Evolutionary conservation across 2,888 invertebrate species (phyloP).

Genomic region (Germaria angustata): DNA sequence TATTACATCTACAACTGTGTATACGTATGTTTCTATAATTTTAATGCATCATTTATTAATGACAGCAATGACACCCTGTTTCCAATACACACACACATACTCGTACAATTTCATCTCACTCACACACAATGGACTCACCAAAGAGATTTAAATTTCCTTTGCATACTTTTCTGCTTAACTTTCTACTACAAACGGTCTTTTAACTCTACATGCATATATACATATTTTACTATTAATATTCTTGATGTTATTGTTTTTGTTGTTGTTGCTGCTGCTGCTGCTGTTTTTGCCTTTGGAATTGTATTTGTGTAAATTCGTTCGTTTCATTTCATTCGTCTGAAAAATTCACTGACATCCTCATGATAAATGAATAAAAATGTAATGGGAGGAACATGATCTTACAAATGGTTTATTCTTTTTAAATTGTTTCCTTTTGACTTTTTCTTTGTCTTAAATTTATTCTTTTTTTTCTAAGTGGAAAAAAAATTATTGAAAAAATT

Average conservation of each 20-base stretch:
- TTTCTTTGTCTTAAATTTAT: not conserved
- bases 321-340: constrained; percentile 5
- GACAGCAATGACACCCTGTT: constrained; percentile 37
- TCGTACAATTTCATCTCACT: not conserved
- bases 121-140: not conserved
- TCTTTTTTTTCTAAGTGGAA: too few relatives aligned
- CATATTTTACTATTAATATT: not conserved
- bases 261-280: not conserved
- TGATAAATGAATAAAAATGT: constrained; percentile 68
- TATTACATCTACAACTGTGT: constrained; percentile 4
- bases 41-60: constrained; percentile 55
- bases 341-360: constrained; percentile 64
- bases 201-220: not conserved
- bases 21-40: constrained; percentile 15
- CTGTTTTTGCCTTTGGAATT: not conserved
- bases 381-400: constrained; percentile 61
- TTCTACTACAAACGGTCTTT: too few relatives aligned
- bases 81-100: not conserved
- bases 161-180: not conserved
- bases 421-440: not conserved
- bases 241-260: not conserved
- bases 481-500: too few relatives aligned
- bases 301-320: constrained; percentile 15
- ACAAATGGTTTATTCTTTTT: constrained; percentile 55
- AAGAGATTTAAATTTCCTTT: constrained; percentile 40